phyloP scores from a whole-genome alignment of 2,888 invertebrate genomes.

The Schizaphis graminum region DNA sequence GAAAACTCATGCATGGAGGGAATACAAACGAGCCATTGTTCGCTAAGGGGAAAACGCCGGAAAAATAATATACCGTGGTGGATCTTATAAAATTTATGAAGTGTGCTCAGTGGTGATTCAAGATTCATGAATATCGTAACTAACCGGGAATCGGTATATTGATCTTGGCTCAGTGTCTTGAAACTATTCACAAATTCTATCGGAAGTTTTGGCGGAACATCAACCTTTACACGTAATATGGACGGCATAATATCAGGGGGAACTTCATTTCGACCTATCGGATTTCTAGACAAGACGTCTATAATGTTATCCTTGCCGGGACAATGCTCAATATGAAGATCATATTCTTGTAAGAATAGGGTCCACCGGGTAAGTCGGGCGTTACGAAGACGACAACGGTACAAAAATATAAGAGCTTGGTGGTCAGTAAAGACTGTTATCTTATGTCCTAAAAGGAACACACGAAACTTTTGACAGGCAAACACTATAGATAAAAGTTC shows the following conservation, averaged over 20 bases:
- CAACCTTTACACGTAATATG: neutral
- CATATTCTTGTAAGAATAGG: conserved; percentile 6
- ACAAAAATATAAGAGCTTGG: conserved; percentile 7
- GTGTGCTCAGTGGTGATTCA: neutral
- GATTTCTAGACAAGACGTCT: neutral
- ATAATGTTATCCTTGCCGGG: neutral
- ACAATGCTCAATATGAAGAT: conserved; percentile 25
- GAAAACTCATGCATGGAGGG: no score
- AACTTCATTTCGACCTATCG: neutral
- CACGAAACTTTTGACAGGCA: neutral
- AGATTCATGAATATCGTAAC: neutral
- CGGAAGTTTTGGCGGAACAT: neutral
- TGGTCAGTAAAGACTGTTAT: neutral
- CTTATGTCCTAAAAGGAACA: neutral
- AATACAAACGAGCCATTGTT: conserved; percentile 9
- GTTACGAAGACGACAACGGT: neutral
- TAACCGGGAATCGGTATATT: neutral
- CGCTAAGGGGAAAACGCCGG: neutral
- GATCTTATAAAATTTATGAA: neutral
- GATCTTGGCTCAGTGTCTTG: neutral
- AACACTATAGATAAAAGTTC: neutral
- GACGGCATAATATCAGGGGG: neutral
- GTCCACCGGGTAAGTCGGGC: neutral
- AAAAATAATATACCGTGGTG: neutral
- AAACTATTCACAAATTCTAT: neutral